Percentiles rank a stretch among this genome's conserved stretches.
phyloP scores from a whole-genome alignment of 1,140 invertebrate species.

The Drosophila cardini region DNA sequence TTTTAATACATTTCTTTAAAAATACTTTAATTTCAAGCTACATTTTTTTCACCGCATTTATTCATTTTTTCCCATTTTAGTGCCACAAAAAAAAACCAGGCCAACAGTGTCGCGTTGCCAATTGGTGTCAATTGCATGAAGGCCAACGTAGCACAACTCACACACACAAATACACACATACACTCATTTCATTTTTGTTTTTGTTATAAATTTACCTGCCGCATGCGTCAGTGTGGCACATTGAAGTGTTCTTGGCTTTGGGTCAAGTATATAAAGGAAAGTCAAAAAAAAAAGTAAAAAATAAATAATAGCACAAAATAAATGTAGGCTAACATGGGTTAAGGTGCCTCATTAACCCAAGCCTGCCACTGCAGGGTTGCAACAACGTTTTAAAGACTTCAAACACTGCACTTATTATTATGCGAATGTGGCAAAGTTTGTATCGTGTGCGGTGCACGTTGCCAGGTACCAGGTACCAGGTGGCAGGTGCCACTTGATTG shows the following conservation, averaged over 20 bases:
- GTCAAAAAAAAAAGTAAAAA: slow-evolving; percentile 35
- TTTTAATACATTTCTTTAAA: neutral
- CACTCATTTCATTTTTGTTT: slow-evolving; percentile 3
- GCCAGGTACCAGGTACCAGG: neutral
- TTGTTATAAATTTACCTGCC: slow-evolving; percentile 4
- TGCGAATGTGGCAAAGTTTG: slow-evolving; percentile 32
- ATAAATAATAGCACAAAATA: neutral
- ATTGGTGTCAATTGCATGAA: slow-evolving; percentile 75
- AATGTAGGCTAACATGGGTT: slow-evolving; percentile 68
- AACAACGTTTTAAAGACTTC: neutral
- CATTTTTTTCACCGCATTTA: slow-evolving; percentile 2
- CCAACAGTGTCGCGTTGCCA: slow-evolving; percentile 40
- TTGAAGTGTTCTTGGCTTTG: slow-evolving; percentile 47
- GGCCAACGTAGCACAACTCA: slow-evolving; percentile 34
- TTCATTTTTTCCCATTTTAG: slow-evolving; percentile 6
- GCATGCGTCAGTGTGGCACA: neutral
- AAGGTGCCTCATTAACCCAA: slow-evolving; percentile 71
- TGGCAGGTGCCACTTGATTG: slow-evolving; percentile 22
- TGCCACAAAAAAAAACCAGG: slow-evolving; percentile 44
- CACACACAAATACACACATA: slow-evolving; percentile 10
- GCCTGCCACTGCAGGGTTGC: neutral
- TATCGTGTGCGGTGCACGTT: neutral
- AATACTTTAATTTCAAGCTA: neutral
- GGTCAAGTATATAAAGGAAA: slow-evolving; percentile 56
- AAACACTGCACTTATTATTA: slow-evolving; percentile 30